Conservation (phyloP, 2,888 invertebrate species). For the Spialia ferax region DNA sequence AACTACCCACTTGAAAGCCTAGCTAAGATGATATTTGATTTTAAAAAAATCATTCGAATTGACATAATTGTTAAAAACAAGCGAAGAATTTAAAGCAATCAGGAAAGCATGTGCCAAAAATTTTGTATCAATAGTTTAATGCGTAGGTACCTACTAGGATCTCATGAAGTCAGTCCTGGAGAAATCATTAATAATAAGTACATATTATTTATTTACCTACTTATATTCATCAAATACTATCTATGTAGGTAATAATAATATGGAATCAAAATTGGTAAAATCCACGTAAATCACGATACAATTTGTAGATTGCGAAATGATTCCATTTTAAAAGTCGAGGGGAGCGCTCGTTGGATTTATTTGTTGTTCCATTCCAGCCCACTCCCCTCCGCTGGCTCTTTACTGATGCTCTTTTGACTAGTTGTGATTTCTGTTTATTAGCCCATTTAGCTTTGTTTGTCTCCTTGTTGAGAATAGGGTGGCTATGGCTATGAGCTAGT, state of each 20-base stretch:
- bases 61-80: too few species aligned
- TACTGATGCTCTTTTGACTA: conserved; percentile 83
- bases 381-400: conserved; percentile 62
- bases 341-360: conserved; percentile 65
- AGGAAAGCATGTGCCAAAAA: too few species aligned
- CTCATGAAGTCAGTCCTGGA: too few species aligned
- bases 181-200: too few species aligned
- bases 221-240: too few species aligned
- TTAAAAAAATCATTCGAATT: too few species aligned
- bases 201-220: too few species aligned
- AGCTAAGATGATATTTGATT: too few species aligned
- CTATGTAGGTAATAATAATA: neutral
- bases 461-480: conserved; percentile 47
- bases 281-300: conserved; percentile 45
- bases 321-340: conserved; percentile 55
- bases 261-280: neutral
- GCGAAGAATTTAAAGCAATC: too few species aligned
- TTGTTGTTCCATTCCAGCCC: conserved; percentile 63
- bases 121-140: too few species aligned
- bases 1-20: too few species aligned
- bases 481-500: neutral
- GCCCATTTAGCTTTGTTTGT: conserved; percentile 70
- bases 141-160: too few species aligned
- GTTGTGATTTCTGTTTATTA: conserved; percentile 81
- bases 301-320: conserved; percentile 44